Conservation (phyloP, 2,888 invertebrate species). For the Spodoptera picta region DNA sequence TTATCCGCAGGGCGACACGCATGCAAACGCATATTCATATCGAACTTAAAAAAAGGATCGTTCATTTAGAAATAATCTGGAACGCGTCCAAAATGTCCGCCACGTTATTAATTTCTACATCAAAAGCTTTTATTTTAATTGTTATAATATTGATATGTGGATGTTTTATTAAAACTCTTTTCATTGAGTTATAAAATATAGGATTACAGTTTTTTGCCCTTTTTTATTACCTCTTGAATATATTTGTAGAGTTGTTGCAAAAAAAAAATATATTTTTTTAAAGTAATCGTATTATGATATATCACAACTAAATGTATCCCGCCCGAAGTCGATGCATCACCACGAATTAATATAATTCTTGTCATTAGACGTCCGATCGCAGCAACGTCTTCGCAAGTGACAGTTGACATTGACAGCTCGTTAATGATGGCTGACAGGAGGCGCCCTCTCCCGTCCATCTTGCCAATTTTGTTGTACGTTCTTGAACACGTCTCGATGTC, state of each 20-base stretch:
- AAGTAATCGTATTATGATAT: constrained; percentile 34
- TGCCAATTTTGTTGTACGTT: constrained; percentile 58
- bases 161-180: constrained; percentile 15
- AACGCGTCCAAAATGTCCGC: constrained; percentile 73
- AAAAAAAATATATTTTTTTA: neutral
- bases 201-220: neutral
- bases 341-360: constrained; percentile 60
- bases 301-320: constrained; percentile 38
- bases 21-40: constrained; percentile 83
- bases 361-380: constrained; percentile 61
- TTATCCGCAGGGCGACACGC: constrained; percentile 75
- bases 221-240: too few species aligned
- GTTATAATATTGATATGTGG: constrained; percentile 57
- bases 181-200: neutral
- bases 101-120: constrained; percentile 72
- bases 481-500: constrained; percentile 60
- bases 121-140: constrained; percentile 73
- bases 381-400: constrained; percentile 53
- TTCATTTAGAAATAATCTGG: constrained; percentile 80
- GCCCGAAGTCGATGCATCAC: constrained; percentile 53
- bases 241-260: too few species aligned
- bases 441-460: constrained; percentile 64
- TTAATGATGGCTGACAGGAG: constrained; percentile 71
- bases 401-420: constrained; percentile 72
- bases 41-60: constrained; percentile 67